Evolutionary conservation across 1,140 invertebrate species (phyloP), one percentile per base, ranked within the genome.

Genomic region (Pseudomyrmex flavicornis): DNA sequence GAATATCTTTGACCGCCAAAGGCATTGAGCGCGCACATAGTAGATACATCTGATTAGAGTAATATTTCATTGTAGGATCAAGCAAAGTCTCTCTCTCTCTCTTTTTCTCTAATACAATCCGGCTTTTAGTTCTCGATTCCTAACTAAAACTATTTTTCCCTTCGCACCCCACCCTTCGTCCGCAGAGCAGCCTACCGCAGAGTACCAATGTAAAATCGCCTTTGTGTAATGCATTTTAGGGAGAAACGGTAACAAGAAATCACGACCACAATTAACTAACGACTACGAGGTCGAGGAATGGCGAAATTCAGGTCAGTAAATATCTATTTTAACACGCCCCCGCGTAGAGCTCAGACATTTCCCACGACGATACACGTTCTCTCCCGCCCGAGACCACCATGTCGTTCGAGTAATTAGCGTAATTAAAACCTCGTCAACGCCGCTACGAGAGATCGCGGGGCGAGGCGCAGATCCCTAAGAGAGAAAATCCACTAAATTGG

Each of bases 231-330:
- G 85, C 68, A 80, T 91, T 92, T 68, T 85, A 93, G 93, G 91
- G 66, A 91, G 91, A 75, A 92, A 92, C 83, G 89, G 90, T 76
- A 93, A 92, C 82, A 92, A 91, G 88, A 93, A 92, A 86, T 90
- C 89, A 83, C 90, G 89, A 83, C 91, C 91, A 84, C 91, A 92
- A 74, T 91, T 35, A 35, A 35, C 93, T 59, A 95, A 94, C 82
- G 95, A 95, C 91, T 95, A 95, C 89, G 95, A 95, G 87, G 93
- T 95, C 68, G 95, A 96, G 91, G 95, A 95, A 91, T 95, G 95
- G 95, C 94, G 95, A 91, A 94, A 95, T 93, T 88, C 94, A 89
- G 95, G 95, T 96, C 89, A 95, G 94, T 91, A 82, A 86, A 91
- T 87, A 89, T 89, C 85, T 89, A 87, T 84, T 87, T 90, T 83